Conservation (phyloP, 1,140 invertebrate species). For the Papilio glaucus region DNA sequence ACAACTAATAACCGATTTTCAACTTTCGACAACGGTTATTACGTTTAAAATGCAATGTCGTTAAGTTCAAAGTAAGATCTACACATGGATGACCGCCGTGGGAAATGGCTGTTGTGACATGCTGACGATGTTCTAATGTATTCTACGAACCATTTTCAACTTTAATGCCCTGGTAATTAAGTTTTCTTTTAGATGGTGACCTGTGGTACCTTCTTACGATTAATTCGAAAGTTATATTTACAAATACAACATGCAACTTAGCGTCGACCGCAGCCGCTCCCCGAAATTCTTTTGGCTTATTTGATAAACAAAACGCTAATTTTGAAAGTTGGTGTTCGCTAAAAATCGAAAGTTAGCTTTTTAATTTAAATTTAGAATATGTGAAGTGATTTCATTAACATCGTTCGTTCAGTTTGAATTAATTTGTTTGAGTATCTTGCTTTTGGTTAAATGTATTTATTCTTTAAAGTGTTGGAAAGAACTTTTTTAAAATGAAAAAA, state of each 20-base stretch:
- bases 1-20: conserved; percentile 43
- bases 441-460: too few species aligned
- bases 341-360: conserved; percentile 23
- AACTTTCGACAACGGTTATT: conserved; percentile 34
- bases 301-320: conserved; percentile 48
- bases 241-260: conserved; percentile 65
- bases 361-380: conserved; percentile 11
- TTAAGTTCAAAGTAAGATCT: conserved; percentile 50
- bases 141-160: conserved; percentile 45
- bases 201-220: conserved; percentile 53
- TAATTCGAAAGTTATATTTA: conserved; percentile 69
- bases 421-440: not conserved
- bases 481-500: too few species aligned
- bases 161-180: conserved; percentile 40
- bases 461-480: too few species aligned
- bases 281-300: conserved; percentile 56
- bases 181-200: conserved; percentile 40
- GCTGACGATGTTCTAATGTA: conserved; percentile 47
- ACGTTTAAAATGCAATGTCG: conserved; percentile 32
- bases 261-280: conserved; percentile 53
- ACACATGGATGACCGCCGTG: conserved; percentile 72
- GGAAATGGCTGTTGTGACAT: conserved; percentile 68
- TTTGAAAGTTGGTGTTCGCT: conserved; percentile 38
- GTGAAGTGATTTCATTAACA: not conserved
- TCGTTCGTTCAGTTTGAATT: not conserved